These are phyloP conservation scores for Syngnathus floridae DNA, from an alignment of 2,113 vertebrate species.

Conservation along the genomic window DNA sequence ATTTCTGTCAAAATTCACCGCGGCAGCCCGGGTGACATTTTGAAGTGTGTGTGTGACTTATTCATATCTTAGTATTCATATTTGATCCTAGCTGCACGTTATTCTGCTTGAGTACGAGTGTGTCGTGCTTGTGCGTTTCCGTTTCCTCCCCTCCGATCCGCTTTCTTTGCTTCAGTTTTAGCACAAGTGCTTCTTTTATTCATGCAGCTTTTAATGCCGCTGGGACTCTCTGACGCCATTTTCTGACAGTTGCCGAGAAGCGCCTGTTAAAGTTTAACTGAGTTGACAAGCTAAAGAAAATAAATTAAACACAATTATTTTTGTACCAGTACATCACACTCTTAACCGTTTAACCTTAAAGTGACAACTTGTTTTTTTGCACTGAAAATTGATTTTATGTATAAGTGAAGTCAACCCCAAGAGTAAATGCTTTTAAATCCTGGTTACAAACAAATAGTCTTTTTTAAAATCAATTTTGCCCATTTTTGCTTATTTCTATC, in stretches of 20 bases:
- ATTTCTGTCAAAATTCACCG: not conserved
- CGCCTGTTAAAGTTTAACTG: not conserved
- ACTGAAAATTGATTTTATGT: too few species aligned
- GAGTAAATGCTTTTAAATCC: too few species aligned
- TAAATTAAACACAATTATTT: not conserved
- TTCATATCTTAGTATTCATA: not conserved
- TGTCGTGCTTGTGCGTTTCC: not conserved
- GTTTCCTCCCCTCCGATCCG: not conserved
- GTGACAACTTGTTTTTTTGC: too few species aligned
- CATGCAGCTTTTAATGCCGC: not conserved
- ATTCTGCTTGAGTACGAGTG: not conserved
- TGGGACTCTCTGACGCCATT: not conserved
- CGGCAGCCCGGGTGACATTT: not conserved
- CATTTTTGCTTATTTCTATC: too few species aligned
- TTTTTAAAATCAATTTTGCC: too few species aligned
- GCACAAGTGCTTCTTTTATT: not conserved
- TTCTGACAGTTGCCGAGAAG: not conserved
- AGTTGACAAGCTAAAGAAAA: constrained; percentile 3
- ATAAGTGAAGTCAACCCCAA: too few species aligned
- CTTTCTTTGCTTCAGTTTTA: not conserved
- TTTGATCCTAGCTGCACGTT: not conserved
- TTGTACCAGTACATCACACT: too few species aligned
- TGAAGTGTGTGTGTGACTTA: not conserved
- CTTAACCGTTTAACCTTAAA: too few species aligned
- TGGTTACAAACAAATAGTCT: too few species aligned